phyloP scores from a whole-genome alignment of 2,113 vertebrate genomes.

The Aegotheles bennettii region DNA sequence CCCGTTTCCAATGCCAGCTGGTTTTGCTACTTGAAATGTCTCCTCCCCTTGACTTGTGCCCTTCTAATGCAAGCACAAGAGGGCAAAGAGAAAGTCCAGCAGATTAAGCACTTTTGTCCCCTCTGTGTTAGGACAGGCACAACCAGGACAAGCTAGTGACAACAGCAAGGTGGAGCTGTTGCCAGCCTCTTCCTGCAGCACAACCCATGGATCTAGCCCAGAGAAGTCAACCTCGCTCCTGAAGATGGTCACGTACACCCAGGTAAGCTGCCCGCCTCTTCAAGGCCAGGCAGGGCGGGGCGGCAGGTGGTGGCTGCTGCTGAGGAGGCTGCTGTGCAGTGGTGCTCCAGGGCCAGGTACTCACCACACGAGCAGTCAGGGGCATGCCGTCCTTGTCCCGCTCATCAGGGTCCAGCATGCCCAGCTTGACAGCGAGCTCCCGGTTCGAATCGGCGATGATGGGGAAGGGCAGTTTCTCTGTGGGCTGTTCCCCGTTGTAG shows the following conservation, averaged over 20 bases:
- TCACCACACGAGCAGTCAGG: constrained; percentile 92
- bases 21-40: not conserved
- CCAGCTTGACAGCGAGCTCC: constrained; percentile 83
- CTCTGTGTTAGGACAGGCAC: not conserved
- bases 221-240: not conserved
- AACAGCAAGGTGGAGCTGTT: not conserved
- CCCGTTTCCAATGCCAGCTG: not conserved
- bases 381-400: constrained; percentile 85
- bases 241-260: not conserved
- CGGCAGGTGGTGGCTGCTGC: rapidly evolving
- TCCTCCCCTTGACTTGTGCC: not conserved
- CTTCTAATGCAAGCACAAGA: not conserved
- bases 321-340: not conserved
- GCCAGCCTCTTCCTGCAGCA: not conserved
- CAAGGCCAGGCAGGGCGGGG: not conserved
- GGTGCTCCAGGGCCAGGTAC: not conserved
- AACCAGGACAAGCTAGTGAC: rapidly evolving
- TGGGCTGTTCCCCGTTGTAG: constrained; percentile 68
- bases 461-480: constrained; percentile 83
- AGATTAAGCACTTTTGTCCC: not conserved
- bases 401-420: constrained; percentile 96
- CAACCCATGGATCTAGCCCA: not conserved
- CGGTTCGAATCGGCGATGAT: constrained; percentile 92
- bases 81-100: not conserved
- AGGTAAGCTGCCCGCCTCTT: not conserved